A percentile compares a stretch with the other conserved stretches of the same genome.
phyloP scores from a whole-genome alignment of 2,888 invertebrate species.

The Allacma fusca region DNA sequence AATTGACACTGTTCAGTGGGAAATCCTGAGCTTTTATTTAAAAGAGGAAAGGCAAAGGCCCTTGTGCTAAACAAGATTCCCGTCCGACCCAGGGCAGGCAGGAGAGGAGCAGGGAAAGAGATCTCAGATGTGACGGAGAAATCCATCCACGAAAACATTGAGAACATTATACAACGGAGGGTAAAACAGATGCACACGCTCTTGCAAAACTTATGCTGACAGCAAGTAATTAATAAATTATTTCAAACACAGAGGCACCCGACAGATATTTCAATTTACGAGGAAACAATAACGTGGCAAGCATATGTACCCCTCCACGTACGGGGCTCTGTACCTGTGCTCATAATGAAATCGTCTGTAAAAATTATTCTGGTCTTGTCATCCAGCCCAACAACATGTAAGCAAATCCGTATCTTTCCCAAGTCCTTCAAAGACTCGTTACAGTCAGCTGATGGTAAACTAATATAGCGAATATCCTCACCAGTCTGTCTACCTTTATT shows the following conservation, averaged over 20 bases:
- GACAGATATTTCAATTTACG: constrained; percentile 12
- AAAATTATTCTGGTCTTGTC: constrained; percentile 10
- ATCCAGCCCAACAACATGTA: background rate
- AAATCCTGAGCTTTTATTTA: too few species aligned
- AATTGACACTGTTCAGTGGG: too few species aligned
- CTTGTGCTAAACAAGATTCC: too few species aligned
- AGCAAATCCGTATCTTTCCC: background rate
- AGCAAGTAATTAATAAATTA: constrained; percentile 24
- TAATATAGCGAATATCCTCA: too few species aligned
- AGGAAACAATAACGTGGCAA: background rate
- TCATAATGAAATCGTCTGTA: background rate
- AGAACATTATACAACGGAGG: background rate
- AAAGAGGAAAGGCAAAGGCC: too few species aligned
- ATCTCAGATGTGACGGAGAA: too few species aligned
- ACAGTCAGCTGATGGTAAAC: too few species aligned
- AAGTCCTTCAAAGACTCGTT: background rate
- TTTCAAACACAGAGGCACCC: background rate
- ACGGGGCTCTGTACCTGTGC: background rate
- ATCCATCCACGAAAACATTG: too few species aligned
- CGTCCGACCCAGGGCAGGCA: too few species aligned
- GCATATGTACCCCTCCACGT: background rate
- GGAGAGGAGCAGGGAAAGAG: too few species aligned
- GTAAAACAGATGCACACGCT: background rate
- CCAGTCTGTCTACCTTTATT: too few species aligned
- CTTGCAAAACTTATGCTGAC: constrained; percentile 14